Evolutionary conservation across 2,888 invertebrate genomes (phyloP), one percentile per base, ranked within the genome.

Genomic region (Leptinotarsa haldemani): DNA sequence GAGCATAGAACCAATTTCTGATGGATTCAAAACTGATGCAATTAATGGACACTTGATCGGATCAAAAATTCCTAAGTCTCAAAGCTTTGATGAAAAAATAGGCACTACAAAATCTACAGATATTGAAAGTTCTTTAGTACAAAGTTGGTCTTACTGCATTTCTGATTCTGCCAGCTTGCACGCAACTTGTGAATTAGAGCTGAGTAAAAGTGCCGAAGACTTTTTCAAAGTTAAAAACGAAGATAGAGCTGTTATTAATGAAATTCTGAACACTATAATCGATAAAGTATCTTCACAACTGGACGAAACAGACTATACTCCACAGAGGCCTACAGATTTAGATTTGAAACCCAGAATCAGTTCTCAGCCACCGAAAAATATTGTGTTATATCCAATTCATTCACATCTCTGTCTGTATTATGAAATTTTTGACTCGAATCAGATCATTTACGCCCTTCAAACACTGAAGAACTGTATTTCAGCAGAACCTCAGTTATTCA

Each of bases 391-490:
- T 85, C 93, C 93, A 40, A 91, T 95, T 73, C 96, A 96, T 85
- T 94, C 94, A 25, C 96, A 96, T 84, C 91, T 97, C 88, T 89
- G 96, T 58, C 88, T 97, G 3, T 96, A 96, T 84, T 92, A 92
- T 80, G 93, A 93, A 77, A 92, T 94, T 20, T 95, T 94, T 82
- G 95, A 96, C 85, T 92, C 93, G 0, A 90, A 91, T 73, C 90
- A 93, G 81, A 92, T 92, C 3, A 87, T 94, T 0, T 95, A 95
- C 83, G 93, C 94, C 9, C 88, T 96, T 77, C 91, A 92, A 74
- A 93, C 93, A 0, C 86, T 95, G n/a, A 91, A 93, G 75, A 93
- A 93, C 81, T 92, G 94, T 77, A 89, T 95, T 9, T 83, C 89
- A 61, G 90, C 93, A 22, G 94, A 94, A 83, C 92, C 94, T 0